Evolutionary conservation across 1,140 invertebrate species (phyloP).

Genomic region (Philopotamus ludificatus): DNA sequence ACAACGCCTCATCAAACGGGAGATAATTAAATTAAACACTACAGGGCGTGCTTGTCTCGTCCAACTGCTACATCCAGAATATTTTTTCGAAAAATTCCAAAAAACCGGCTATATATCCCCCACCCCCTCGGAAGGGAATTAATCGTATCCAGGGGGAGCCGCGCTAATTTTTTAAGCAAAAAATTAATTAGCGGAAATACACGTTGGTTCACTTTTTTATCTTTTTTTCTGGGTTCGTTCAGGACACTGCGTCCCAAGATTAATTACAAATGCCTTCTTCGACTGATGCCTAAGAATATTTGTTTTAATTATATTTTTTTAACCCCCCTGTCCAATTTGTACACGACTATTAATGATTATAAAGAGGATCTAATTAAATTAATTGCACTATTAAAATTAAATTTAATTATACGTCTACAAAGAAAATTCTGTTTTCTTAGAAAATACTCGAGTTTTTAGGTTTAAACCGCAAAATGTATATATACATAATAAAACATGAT

Average conservation of each 20-base stretch:
- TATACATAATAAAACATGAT: too few species aligned
- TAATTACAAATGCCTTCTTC: constrained; percentile 1
- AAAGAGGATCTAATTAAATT: too few species aligned
- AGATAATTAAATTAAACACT: constrained; percentile 30
- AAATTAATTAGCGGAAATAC: constrained; percentile 30
- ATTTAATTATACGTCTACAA: too few species aligned
- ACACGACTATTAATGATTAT: too few species aligned
- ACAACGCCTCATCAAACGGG: constrained; percentile 25
- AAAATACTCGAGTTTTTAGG: too few species aligned
- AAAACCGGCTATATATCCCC: too few species aligned
- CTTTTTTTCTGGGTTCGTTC: background rate
- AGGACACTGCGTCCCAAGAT: constrained; percentile 2
- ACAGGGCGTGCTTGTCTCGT: constrained; percentile 6
- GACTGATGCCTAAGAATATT: background rate
- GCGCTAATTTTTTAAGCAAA: constrained; percentile 23
- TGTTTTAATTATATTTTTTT: too few species aligned
- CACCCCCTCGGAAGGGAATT: constrained; percentile 11
- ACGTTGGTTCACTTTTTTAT: constrained; percentile 4
- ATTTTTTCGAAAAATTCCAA: constrained; percentile 15
- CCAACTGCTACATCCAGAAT: constrained; percentile 15
- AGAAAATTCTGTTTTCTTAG: too few species aligned
- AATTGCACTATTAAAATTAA: too few species aligned
- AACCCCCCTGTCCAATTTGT: too few species aligned
- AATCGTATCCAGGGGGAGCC: constrained; percentile 19
- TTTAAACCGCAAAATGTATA: too few species aligned